Evolutionary conservation across 1,140 invertebrate species (phyloP), one percentile per base, ranked within the genome.

Genomic region (Orchestia grillus): DNA sequence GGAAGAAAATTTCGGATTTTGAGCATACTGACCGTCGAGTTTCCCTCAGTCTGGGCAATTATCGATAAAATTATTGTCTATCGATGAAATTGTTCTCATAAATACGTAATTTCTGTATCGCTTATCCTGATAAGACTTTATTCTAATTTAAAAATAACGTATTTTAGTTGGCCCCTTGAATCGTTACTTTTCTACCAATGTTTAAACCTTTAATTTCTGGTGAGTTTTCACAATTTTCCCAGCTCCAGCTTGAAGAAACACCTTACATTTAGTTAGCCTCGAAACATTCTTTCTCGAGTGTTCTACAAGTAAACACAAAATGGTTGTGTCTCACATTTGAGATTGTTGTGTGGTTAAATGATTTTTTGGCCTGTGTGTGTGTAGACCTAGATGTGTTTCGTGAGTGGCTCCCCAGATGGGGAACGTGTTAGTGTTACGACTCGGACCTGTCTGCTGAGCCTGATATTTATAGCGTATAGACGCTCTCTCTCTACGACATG

Each of bases 381-480:
- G 41, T 90, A 90, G 43, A 90, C 41, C 43, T 90, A 90, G 41
- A 8, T 28, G 88, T 77, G 43, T 94, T 94, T 94, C 92, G 47
- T 19, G 8, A 94, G 92, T 94, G 6, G 11, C 92, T 36, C 43
- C 43, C 44, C 41, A 40, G 44, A 94, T 94, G 92, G 44, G 16
- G 92, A 94, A 94, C 43, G 92, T 45, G 92, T 94, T 94, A 94
- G 44, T 44, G 92, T 94, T 94, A 45, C 40, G 92, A 44, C 92
- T 47, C 36, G 43, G 44, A 47, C 36, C 43, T 94, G 92, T 94
- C 92, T 45, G 44, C 44, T 47, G 43, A 8, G 43, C 44, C 15
- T 94, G 92, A 94, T 94, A 94, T 94, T 94, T 94, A 94, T 94
- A 94, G 92, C 92, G 44, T 94, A 45, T 44, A 45, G 92, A n/a